Evolutionary conservation across 2,113 vertebrate species (phyloP).

Genomic region (Dolichallabes microphthalmus): DNA sequence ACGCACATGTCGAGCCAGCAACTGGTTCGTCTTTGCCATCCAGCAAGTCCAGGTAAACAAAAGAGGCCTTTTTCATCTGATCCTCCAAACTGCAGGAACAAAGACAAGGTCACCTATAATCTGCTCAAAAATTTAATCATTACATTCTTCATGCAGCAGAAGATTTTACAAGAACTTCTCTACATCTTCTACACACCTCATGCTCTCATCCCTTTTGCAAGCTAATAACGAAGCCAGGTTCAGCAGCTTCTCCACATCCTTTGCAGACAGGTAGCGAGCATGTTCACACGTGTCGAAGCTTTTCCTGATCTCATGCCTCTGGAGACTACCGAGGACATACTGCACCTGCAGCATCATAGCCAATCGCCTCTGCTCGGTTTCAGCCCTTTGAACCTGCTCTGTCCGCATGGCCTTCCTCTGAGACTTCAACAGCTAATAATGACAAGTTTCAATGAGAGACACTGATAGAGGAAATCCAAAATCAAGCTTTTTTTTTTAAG

Average conservation of each 20-base stretch:
- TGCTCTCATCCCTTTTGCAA: conserved; percentile 73
- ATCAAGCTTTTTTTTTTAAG: not conserved
- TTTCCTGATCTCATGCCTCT: conserved; percentile 80
- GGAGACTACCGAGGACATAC: conserved; percentile 82
- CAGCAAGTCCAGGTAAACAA: conserved; percentile 86
- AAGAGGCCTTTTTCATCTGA: conserved; percentile 86
- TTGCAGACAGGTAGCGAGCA: conserved; percentile 76
- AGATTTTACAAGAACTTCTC: not conserved
- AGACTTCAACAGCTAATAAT: conserved; percentile 81
- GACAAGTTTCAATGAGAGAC: not conserved
- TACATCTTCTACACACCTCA: conserved; percentile 71
- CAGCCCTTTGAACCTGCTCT: conserved; percentile 77
- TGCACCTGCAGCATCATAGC: conserved; percentile 84
- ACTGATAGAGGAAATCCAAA: too few relatives aligned
- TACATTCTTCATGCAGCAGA: not conserved
- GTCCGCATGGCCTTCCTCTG: conserved; percentile 82
- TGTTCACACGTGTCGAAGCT: conserved; percentile 81
- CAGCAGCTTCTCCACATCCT: conserved; percentile 82
- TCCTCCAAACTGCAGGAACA: conserved; percentile 78
- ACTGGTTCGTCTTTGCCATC: conserved; percentile 89
- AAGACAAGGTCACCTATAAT: not conserved
- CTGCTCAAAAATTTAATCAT: not conserved
- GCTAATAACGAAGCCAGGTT: conserved; percentile 82
- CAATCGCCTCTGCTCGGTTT: conserved; percentile 82
- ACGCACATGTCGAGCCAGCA: conserved; percentile 91